A percentile compares a stretch with the other conserved stretches of the same genome.
Evolutionary conservation across 2,113 vertebrate genomes (phyloP).

Genomic region (Lipotes vexillifer): DNA sequence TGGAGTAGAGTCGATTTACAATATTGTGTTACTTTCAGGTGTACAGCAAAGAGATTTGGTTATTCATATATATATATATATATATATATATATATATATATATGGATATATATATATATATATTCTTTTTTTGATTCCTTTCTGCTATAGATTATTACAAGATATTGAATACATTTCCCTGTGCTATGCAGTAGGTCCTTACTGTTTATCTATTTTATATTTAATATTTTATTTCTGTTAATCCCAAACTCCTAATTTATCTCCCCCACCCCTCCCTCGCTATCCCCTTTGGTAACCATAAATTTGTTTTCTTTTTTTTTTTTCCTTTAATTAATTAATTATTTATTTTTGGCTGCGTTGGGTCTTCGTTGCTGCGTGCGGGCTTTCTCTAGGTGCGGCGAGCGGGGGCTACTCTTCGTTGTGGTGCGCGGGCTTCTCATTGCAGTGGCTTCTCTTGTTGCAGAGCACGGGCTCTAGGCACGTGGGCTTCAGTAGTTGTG

Average conservation of each 20-base stretch:
- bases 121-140: background rate
- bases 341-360: too few species aligned
- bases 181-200: background rate
- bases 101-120: too few species aligned
- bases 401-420: too few species aligned
- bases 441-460: too few species aligned
- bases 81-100: too few species aligned
- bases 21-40: background rate
- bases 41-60: background rate
- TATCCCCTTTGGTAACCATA: background rate
- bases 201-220: background rate
- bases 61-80: background rate
- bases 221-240: accelerated
- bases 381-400: too few species aligned
- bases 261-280: background rate
- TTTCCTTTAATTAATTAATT: too few species aligned
- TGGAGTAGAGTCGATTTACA: background rate
- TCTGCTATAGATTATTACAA: background rate
- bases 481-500: too few species aligned
- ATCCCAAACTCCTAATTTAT: background rate
- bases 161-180: background rate
- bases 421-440: accelerated
- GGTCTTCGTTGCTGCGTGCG: too few species aligned
- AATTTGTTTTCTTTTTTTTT: too few species aligned
- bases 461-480: too few species aligned